Evolutionary conservation across 2,888 invertebrate species (phyloP).

Genomic region (Ferrisia virgata): DNA sequence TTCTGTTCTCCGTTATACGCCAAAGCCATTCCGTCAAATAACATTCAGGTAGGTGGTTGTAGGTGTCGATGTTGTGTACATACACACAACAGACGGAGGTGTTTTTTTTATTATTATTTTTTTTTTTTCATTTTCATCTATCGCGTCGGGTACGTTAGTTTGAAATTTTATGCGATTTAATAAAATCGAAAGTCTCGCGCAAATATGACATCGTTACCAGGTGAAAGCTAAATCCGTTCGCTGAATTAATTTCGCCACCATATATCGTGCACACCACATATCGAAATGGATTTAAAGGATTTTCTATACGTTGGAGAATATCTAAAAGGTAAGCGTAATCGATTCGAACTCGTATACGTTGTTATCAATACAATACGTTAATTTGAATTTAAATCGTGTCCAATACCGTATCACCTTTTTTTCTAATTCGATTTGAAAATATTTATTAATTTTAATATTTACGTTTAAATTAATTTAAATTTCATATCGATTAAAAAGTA

Average conservation of each 20-base stretch:
- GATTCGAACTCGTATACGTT: background rate
- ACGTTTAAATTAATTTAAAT: no score
- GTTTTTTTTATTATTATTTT: no score
- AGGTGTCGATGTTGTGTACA: constrained; percentile 12
- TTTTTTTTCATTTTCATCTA: background rate
- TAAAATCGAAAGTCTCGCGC: constrained; percentile 1
- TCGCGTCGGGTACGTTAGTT: background rate
- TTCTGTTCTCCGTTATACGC: background rate
- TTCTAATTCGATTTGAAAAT: no score
- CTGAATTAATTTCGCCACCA: background rate
- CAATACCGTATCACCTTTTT: background rate
- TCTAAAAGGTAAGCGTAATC: constrained; percentile 3
- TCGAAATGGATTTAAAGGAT: constrained; percentile 33
- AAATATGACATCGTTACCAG: background rate
- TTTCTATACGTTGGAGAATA: constrained; percentile 39
- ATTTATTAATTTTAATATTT: no score
- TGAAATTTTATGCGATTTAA: background rate
- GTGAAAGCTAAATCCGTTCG: background rate
- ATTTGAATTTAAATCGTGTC: background rate
- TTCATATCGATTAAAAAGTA: background rate
- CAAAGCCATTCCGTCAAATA: background rate
- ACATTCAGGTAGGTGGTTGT: constrained; percentile 28
- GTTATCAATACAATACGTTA: background rate
- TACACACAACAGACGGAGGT: constrained; percentile 7
- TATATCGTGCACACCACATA: background rate